These are phyloP conservation scores for Amazona vittata DNA, from an alignment of 2,113 vertebrate species.

Conservation along the genomic window DNA sequence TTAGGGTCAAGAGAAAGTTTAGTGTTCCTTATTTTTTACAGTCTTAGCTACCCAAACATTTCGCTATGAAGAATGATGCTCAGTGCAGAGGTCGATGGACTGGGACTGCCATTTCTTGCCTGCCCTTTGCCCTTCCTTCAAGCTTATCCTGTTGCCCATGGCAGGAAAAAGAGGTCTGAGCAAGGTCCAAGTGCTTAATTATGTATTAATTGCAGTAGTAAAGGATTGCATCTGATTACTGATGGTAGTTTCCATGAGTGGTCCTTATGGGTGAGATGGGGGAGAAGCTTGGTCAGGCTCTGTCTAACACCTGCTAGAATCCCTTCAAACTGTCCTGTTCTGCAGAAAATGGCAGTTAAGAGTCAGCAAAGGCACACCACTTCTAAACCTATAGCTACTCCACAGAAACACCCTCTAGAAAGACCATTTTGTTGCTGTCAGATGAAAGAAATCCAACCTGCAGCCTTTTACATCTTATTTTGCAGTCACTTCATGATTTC, in stretches of 20 bases:
- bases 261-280: not conserved
- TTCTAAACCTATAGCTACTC: not conserved
- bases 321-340: not conserved
- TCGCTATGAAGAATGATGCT: not conserved
- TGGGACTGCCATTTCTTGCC: not conserved
- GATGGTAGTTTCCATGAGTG: not conserved
- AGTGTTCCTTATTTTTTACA: not conserved
- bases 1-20: not conserved
- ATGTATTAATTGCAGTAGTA: not conserved
- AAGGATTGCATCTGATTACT: not conserved
- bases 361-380: not conserved
- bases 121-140: not conserved
- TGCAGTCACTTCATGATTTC: constrained; percentile 15
- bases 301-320: not conserved
- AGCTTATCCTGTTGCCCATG: not conserved
- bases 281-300: not conserved
- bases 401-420: not conserved
- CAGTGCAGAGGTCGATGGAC: not conserved
- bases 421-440: not conserved
- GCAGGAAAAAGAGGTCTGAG: not conserved
- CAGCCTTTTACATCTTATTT: not conserved
- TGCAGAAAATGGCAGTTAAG: not conserved
- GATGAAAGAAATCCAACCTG: not conserved
- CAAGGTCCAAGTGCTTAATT: not conserved
- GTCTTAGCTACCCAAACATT: not conserved